Percentiles rank a stretch among this genome's conserved stretches.
Evolutionary conservation across 1,140 invertebrate species (phyloP).

Genomic region (Contarinia nasturtii): DNA sequence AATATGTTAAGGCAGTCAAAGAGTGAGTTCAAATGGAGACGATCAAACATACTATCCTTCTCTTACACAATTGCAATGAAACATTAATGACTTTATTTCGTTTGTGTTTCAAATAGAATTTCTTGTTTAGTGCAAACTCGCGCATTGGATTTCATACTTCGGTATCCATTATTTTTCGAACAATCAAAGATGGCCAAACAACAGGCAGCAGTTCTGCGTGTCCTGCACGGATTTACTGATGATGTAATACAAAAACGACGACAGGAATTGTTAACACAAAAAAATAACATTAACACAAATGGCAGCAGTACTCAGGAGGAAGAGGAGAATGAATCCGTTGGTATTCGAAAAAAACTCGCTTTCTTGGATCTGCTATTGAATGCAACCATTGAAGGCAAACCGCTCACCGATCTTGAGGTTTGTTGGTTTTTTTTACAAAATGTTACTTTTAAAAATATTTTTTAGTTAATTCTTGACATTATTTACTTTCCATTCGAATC

Average conservation of each 20-base stretch:
- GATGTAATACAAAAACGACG: slow-evolving; percentile 30
- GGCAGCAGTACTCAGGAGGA: not conserved
- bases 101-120: not conserved
- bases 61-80: not conserved
- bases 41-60: not conserved
- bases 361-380: slow-evolving; percentile 60
- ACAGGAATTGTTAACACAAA: slow-evolving; percentile 7
- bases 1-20: slow-evolving; percentile 53
- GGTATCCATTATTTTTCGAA: slow-evolving; percentile 20
- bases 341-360: slow-evolving; percentile 38
- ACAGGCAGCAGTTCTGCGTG: slow-evolving; percentile 23
- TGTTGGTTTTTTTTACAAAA: too few relatives aligned
- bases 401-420: slow-evolving; percentile 38
- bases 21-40: slow-evolving; percentile 25
- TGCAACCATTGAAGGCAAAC: slow-evolving; percentile 30
- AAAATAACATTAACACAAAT: not conserved
- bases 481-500: too few relatives aligned
- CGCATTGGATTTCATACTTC: slow-evolving; percentile 21
- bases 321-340: slow-evolving; percentile 5
- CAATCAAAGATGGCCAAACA: slow-evolving; percentile 10
- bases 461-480: too few relatives aligned
- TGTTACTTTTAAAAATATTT: too few relatives aligned
- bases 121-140: slow-evolving; percentile 4
- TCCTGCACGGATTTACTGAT: slow-evolving; percentile 46
- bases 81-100: too few relatives aligned